Base-by-base conservation (phyloP, 2,797 vertebrate species). In the Acanthurus lineatus region DNA sequence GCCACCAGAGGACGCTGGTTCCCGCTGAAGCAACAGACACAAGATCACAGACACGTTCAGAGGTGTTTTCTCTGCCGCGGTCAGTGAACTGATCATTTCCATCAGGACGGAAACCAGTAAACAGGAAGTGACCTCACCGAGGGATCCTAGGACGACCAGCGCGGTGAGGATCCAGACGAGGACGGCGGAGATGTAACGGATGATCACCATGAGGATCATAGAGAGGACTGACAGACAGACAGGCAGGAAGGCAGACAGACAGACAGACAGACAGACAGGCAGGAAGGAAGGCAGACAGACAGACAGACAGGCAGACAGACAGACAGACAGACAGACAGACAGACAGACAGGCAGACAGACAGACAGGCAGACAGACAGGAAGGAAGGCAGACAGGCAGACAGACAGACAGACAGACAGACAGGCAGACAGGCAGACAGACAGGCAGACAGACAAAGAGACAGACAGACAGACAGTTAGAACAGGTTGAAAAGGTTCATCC, bases 191-290 rank as follows among this genome's bases (percentile, higher is more conserved):
- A 99, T 99, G 94, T 98, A 99, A 35, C 98, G 96, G 73, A 99
- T 98, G 90, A 99, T 96, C 83, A 99, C 94, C 97, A 98, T 99
- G 91, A 99, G 95, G 89, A 97, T 94, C 97, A 99, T 99, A 69
- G 98, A 99, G 38, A 99, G 94, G 86, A 97, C 98, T 99, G 95
- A 19, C 3, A 17, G n/a, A n/a, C n/a, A n/a, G n/a, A n/a, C n/a
- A n/a, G n/a, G n/a, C n/a, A n/a, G n/a, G n/a, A n/a, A n/a, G 53
- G 25, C 40, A 38, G 52, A 42, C 47, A 61, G 17, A 25, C 25
- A 25, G 25, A 25, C 25, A 25, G 25, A 25, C 25, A 25, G 95
- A 19, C 3, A 17, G 28, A 22, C 5, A 47, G 17, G 44, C 14
- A 73, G 17, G 48, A 1, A 70, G 15, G 15, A 4, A 19, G 53